Conservation (phyloP, 2,113 vertebrate genomes). For the Hyperoodon ampullatus region DNA sequence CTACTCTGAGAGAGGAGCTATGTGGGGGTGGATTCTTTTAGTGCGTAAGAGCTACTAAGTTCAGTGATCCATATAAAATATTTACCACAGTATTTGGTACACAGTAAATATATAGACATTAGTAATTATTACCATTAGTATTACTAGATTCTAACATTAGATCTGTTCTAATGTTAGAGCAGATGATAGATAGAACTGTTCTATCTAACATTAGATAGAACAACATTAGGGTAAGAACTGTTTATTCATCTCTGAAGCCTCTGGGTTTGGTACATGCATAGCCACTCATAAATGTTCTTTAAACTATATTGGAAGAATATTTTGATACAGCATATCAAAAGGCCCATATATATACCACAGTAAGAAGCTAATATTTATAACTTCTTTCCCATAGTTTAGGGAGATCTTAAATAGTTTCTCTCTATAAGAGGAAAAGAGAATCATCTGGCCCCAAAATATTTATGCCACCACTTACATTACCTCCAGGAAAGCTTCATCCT, state of each 20-base stretch:
- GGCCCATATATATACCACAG: background rate
- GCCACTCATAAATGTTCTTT: background rate
- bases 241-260: conserved; percentile 5
- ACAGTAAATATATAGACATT: background rate
- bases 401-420: background rate
- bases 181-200: too few relatives aligned
- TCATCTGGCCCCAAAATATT: background rate
- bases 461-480: background rate
- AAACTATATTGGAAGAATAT: background rate
- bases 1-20: background rate
- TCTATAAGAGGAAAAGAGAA: conserved; percentile 9
- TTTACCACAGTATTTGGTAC: background rate
- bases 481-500: background rate
- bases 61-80: background rate
- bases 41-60: background rate
- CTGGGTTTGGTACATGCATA: background rate
- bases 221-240: background rate
- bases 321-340: conserved; percentile 21
- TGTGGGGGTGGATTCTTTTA: background rate
- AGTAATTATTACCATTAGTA: background rate
- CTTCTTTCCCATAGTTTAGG: background rate
- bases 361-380: background rate
- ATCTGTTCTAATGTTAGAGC: too few relatives aligned
- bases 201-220: too few relatives aligned
- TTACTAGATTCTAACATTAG: conserved; percentile 10